Base-by-base conservation (phyloP, 2,113 vertebrate genomes). In the Chitala chitala region DNA sequence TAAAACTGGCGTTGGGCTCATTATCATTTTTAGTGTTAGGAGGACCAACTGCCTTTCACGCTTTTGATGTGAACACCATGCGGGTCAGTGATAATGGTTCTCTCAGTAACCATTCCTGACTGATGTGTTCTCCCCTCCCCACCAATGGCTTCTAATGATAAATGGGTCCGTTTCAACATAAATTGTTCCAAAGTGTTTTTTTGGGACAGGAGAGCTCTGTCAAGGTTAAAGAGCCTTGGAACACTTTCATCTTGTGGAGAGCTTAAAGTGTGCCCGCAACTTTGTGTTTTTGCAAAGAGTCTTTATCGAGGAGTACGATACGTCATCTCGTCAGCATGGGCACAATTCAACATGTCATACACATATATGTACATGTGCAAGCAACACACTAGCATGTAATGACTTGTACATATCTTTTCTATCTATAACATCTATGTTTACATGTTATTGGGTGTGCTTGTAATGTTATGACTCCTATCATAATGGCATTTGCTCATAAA, bases 151-250 rank as follows among this genome's bases (percentile, higher is more conserved):
- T 38, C 55, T 68, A 36, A 74, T 69, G 51, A 72, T 78, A 73
- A 80, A 78, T 78, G 59, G 73, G 64, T 71, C 56, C 22, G 51
- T 55, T 50, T 76, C 66, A 66, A 74, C 64, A 71, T 54, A 76
- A 80, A 80, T 68, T 74, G 59, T 71, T 71, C 71, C 51, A 31
- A 29, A 71, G 44, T 72, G 72, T 54, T 71, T n/a, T n/a, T 74
- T 59, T 59, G 58, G 71, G 69, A 65, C 58, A 76, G 65, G 59
- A 51, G 48, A 54, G 69, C 71, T 71, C 55, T 76, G 69, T 58
- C 9, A 24, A 73, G 71, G 71, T 73, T 63, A 73, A 73, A 73
- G 55, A 59, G 58, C 40, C 8, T 44, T 46, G 17, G 56, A 73
- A 63, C 56, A 36, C 42, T 48, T 48, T 42, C 71, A 48, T 59